phyloP scores from a whole-genome alignment of 2,797 vertebrate genomes.

The Manis crassicaudata region DNA sequence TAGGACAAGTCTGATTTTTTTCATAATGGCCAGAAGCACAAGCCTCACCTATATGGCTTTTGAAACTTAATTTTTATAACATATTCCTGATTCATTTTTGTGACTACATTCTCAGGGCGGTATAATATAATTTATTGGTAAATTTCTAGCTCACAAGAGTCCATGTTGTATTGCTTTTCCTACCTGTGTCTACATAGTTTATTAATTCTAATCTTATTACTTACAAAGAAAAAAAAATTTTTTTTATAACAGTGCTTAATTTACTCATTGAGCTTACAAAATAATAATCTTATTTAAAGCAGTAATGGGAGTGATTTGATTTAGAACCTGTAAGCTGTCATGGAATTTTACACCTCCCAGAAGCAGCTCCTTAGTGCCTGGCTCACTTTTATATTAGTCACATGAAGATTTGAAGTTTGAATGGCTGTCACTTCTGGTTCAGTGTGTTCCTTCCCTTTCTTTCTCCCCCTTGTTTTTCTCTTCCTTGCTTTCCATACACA shows the following conservation, averaged over 20 bases:
- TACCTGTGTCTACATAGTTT: slow-evolving; percentile 73
- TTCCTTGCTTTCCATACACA: background rate
- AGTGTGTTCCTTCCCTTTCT: slow-evolving; percentile 14
- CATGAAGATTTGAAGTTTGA: slow-evolving; percentile 73
- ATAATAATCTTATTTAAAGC: slow-evolving; percentile 55
- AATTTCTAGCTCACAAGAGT: slow-evolving; percentile 67
- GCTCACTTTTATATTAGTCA: slow-evolving; percentile 73
- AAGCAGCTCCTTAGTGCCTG: slow-evolving; percentile 62
- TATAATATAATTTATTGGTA: slow-evolving; percentile 70
- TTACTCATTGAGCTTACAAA: slow-evolving; percentile 68
- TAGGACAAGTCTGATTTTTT: slow-evolving; percentile 22
- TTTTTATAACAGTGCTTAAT: slow-evolving; percentile 56
- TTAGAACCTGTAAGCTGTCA: background rate
- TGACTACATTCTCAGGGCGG: slow-evolving; percentile 66
- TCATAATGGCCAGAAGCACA: slow-evolving; percentile 36
- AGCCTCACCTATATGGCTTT: slow-evolving; percentile 59
- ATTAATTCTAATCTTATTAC: slow-evolving; percentile 77
- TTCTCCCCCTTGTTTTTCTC: background rate
- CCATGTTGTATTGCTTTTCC: slow-evolving; percentile 61
- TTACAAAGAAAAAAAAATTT: slow-evolving; percentile 71
- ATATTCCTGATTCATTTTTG: slow-evolving; percentile 67
- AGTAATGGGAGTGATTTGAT: background rate
- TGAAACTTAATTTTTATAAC: slow-evolving; percentile 71
- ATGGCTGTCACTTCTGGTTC: slow-evolving; percentile 74
- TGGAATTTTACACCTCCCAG: slow-evolving; percentile 36